Conservation (phyloP, 2,797 vertebrate genomes). For the Periparus ater region DNA sequence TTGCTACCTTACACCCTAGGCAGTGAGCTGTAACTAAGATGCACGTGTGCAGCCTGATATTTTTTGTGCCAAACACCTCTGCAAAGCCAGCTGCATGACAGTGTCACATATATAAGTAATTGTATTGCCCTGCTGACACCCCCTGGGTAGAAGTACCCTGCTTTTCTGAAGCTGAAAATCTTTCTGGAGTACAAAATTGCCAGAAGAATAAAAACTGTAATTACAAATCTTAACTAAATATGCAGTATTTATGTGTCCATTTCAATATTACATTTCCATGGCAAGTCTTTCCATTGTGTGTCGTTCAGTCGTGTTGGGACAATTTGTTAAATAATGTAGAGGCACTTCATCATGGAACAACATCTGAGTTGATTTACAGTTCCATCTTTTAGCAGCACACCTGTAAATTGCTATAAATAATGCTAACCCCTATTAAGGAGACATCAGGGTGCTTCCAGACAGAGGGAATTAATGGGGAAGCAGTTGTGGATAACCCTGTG, state of each 20-base stretch:
- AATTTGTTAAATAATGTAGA: conserved; percentile 34
- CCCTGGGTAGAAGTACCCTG: not conserved
- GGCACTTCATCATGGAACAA: not conserved
- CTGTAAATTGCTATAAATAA: conserved; percentile 39
- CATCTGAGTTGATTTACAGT: not conserved
- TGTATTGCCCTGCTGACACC: not conserved
- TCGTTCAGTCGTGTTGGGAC: not conserved
- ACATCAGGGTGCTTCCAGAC: conserved; percentile 16
- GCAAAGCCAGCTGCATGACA: not conserved
- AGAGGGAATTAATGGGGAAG: not conserved
- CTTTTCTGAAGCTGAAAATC: not conserved
- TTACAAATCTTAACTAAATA: not conserved
- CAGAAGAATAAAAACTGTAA: not conserved
- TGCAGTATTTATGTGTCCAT: not conserved
- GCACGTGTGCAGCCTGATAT: fast-evolving
- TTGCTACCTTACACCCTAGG: not conserved
- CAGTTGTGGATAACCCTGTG: not conserved
- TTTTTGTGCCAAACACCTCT: not conserved
- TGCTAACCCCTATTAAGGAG: not conserved
- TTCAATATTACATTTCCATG: not conserved
- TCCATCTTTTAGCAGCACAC: conserved; percentile 11
- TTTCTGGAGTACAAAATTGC: not conserved
- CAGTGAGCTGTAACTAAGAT: not conserved
- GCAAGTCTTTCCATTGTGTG: not conserved
- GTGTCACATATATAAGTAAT: not conserved